Evolutionary conservation across 2,113 vertebrate species (phyloP).

Genomic region (Rousettus leschenaultii): DNA sequence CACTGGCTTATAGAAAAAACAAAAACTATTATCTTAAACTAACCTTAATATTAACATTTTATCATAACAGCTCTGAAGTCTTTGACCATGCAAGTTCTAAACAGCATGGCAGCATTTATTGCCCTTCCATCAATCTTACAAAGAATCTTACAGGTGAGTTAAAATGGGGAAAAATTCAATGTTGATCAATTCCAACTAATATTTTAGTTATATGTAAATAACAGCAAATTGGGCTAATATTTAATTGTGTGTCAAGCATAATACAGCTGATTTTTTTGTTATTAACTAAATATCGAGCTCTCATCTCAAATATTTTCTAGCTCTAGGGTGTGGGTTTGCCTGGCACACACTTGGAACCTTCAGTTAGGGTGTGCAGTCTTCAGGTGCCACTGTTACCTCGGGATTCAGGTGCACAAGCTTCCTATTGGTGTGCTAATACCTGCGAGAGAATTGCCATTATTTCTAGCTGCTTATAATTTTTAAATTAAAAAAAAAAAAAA

Average conservation of each 20-base stretch:
- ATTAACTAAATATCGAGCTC: background rate
- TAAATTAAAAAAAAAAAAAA: background rate
- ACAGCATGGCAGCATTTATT: slow-evolving; percentile 96
- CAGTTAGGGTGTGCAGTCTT: background rate
- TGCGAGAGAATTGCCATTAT: background rate
- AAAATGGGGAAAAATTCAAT: background rate
- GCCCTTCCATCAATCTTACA: slow-evolving; percentile 95
- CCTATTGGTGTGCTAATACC: background rate
- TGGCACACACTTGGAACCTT: background rate
- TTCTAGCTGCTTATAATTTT: background rate
- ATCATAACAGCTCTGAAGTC: slow-evolving; percentile 90
- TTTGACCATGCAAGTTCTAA: slow-evolving; percentile 96
- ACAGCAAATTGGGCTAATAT: background rate
- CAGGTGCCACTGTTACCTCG: background rate
- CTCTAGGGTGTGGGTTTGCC: background rate
- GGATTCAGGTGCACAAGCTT: background rate
- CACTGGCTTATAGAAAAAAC: background rate
- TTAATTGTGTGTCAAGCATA: background rate
- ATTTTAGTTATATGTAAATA: background rate
- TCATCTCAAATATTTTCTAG: background rate
- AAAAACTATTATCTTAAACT: background rate
- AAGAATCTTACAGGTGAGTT: slow-evolving; percentile 93
- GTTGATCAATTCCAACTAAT: background rate
- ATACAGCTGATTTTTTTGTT: background rate
- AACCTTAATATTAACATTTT: slow-evolving; percentile 48